phyloP scores from a whole-genome alignment of 2,113 vertebrate genomes.

The Plecturocebus donacophilus region DNA sequence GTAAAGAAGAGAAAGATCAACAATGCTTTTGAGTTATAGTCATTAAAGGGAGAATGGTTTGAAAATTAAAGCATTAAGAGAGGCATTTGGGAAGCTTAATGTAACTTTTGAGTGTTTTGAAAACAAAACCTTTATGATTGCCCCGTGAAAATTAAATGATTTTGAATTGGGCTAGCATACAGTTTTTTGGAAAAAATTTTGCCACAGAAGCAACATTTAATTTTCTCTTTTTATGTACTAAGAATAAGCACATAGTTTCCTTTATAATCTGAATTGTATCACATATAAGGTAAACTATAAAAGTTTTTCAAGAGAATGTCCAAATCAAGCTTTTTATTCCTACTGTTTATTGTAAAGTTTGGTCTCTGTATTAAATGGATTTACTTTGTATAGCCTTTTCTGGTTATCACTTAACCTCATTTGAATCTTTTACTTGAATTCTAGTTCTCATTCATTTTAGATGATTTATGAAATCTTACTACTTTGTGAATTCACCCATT shows the following conservation, averaged over 20 bases:
- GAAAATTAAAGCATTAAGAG: neutral
- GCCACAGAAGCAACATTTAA: neutral
- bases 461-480: neutral
- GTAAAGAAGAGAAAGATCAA: neutral
- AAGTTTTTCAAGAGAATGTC: slow-evolving; percentile 11
- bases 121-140: neutral
- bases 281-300: neutral
- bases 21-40: neutral
- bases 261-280: neutral
- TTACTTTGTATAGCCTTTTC: neutral
- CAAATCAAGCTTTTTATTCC: neutral
- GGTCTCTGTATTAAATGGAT: neutral
- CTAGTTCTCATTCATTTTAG: neutral
- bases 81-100: neutral
- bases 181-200: neutral
- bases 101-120: neutral
- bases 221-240: neutral
- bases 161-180: neutral
- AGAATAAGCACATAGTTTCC: neutral
- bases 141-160: neutral
- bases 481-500: neutral
- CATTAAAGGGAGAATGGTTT: slow-evolving; percentile 3
- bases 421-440: slow-evolving; percentile 11
- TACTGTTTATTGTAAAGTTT: neutral
- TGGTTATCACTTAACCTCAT: neutral